Base-by-base conservation (phyloP, 2,888 invertebrate species). In the Melanotus villosus region DNA sequence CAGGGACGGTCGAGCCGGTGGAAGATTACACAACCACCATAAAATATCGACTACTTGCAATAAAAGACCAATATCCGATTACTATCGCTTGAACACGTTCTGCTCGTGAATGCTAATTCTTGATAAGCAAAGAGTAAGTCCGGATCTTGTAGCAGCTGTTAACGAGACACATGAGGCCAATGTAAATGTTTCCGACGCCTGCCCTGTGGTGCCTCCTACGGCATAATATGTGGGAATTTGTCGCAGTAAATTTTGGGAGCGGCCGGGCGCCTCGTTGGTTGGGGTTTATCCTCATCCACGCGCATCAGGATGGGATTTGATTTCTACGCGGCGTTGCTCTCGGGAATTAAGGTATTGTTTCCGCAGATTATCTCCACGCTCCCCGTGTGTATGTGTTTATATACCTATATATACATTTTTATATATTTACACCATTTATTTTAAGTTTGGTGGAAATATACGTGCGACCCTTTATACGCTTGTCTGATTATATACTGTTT, bases 151-250 rank as follows among this genome's bases (percentile, higher is more conserved):
- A 23, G 41, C 41, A 34, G 52, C 54, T 60, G 66, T 54, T 67
- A 67, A 50, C 60, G 54, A 67, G 60, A 59, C 58, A 54, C 60
- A 59, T 56, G 66, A 36, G 43, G 58, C 50, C 43, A 52, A 67
- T 54, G 66, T 67, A 67, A 67, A 67, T 67, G 66, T 60, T 59
- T 60, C 66, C 71, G 68, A 68, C 70, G 71, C 73, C 71, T 63
- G 69, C 71, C 69, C 71, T 68, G 68, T 50, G 63, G 63, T 47
- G 71, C 73, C 73, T 73, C 76, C 77, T 72, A 73, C 75, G 71
- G 80, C 75, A 80, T 82, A 82, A 82, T 82, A 81, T 82, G 83
- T 82, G 81, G 81, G 81, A 82, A 83, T 82, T 83, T 82, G 83
- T 83, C 83, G 81, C 81, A 79, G 81, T 83, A 83, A 83, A 83